These are phyloP conservation scores for Baronia brevicornis DNA, from an alignment of 2,888 invertebrate genomes.

Conservation along the genomic window DNA sequence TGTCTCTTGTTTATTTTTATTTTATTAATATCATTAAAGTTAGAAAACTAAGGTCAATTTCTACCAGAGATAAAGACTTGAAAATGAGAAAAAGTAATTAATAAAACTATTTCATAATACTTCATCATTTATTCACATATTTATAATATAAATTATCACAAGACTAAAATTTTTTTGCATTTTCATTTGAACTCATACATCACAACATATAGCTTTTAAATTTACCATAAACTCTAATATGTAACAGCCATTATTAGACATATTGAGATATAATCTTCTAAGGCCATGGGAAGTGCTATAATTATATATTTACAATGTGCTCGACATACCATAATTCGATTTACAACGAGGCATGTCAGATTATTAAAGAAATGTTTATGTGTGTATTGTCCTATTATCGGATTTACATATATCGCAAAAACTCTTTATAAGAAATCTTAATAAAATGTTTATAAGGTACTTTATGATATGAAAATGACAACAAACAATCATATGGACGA, in stretches of 20 bases:
- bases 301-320: slow-evolving; percentile 35
- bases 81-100: slow-evolving; percentile 19
- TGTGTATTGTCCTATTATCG: slow-evolving; percentile 57
- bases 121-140: slow-evolving; percentile 72
- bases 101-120: slow-evolving; percentile 47
- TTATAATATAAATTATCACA: slow-evolving; percentile 71
- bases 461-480: slow-evolving; percentile 50
- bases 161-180: slow-evolving; percentile 60
- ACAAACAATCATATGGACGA: no score
- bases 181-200: slow-evolving; percentile 70
- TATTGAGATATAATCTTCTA: slow-evolving; percentile 38
- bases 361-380: slow-evolving; percentile 36
- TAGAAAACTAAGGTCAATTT: no score
- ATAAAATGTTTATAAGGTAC: slow-evolving; percentile 43
- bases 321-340: slow-evolving; percentile 27
- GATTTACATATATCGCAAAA: slow-evolving; percentile 25
- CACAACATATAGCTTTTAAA: slow-evolving; percentile 62
- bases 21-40: no score
- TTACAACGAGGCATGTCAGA: slow-evolving; percentile 44
- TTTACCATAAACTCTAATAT: slow-evolving; percentile 51
- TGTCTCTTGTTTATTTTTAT: no score
- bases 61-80: no score
- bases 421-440: slow-evolving; percentile 17
- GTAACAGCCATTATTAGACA: slow-evolving; percentile 60
- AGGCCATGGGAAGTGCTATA: slow-evolving; percentile 56